Conservation (phyloP, 2,113 vertebrate species). For the Cervus canadensis region DNA sequence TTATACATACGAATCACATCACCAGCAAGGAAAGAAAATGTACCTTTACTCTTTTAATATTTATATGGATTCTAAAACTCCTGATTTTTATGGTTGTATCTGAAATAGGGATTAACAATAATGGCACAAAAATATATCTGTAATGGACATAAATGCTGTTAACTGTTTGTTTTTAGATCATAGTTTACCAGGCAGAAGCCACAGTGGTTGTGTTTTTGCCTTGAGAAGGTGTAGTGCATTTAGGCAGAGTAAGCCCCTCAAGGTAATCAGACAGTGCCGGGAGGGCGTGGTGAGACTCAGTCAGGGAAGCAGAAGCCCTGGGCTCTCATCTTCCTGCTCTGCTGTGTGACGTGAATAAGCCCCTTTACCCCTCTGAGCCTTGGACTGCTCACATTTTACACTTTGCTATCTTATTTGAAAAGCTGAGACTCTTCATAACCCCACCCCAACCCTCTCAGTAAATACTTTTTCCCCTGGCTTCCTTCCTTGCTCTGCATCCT, state of each 20-base stretch:
- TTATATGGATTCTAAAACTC: background rate
- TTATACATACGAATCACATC: background rate
- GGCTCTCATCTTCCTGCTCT: background rate
- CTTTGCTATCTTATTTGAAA: background rate
- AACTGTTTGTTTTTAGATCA: background rate
- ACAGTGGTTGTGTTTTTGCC: background rate
- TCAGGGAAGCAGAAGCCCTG: background rate
- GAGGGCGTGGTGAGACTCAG: rapidly evolving
- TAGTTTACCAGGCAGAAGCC: background rate
- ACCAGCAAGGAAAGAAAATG: background rate
- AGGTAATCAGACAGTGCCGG: rapidly evolving
- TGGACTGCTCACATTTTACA: background rate
- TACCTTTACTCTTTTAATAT: background rate
- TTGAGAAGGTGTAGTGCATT: background rate
- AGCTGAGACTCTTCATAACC: background rate
- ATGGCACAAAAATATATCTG: background rate
- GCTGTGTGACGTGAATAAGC: background rate
- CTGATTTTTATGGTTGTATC: background rate
- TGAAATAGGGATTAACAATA: background rate
- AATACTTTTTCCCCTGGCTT: background rate
- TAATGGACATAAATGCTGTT: background rate
- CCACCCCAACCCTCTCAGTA: background rate
- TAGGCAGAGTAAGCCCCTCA: background rate
- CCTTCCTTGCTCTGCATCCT: background rate
- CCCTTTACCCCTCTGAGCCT: background rate